Base-by-base conservation (phyloP, 2,888 invertebrate species). In the Tineola bisselliella region DNA sequence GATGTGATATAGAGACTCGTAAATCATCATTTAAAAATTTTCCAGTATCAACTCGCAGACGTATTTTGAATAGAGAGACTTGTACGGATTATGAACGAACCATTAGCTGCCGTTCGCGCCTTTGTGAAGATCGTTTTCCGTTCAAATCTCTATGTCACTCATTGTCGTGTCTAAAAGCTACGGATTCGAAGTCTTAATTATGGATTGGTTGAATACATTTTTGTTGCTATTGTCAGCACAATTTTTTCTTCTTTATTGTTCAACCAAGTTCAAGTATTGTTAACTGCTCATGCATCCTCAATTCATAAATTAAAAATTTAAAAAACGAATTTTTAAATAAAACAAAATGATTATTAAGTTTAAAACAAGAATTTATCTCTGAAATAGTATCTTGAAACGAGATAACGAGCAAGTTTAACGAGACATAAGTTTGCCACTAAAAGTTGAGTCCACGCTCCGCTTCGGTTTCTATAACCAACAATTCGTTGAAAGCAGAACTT, bases 1-100 rank as follows among this genome's bases (percentile, higher is more conserved):
- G 38, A 38, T 38, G 38, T 38, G 38, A 38, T 38, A 38, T 48
- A 15, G n/a, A 8, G 3, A 58, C 33, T 62, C 62, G 63, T 63
- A 62, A 64, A 63, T 63, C 63, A 65, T 77, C 73, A 72, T 73
- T 77, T 73, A 73, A 76, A 77, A 77, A 76, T 77, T 77, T 74
- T 72, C 74, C 76, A 76, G 75, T 72, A 74, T 66, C 38, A 13
- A 58, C 33, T 33, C 33, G 31, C 58, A 58, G 33, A 58, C 57
- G 48, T 58, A 66, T 69, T 65, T 66, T 75, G 76, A 79, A 78
- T 76, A 67, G 74, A 70, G 75, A 71, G 78, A 75, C 77, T 80
- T 79, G 75, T 72, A 66, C 71, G 76, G 69, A 79, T 83, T 81
- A 81, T 74, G 73, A 69, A 73, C 77, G 74, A 76, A 73, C 79